Evolutionary conservation across 1,140 invertebrate species (phyloP).

Genomic region (Trachymyrmex cornetzi): DNA sequence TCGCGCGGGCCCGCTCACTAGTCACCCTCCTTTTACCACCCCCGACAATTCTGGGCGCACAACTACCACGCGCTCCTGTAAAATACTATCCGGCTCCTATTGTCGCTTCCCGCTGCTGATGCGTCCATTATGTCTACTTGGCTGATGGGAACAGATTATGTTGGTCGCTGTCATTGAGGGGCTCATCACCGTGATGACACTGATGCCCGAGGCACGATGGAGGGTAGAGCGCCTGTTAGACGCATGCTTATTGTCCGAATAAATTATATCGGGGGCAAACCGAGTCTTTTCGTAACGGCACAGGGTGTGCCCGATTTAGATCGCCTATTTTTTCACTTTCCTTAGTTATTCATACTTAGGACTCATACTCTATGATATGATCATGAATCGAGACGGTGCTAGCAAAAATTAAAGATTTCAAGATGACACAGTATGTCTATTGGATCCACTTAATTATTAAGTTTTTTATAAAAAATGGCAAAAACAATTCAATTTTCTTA

Average conservation of each 20-base stretch:
- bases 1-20: slow-evolving; percentile 46
- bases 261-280: slow-evolving; percentile 77
- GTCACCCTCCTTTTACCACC: slow-evolving; percentile 38
- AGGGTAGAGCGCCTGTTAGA: slow-evolving; percentile 46
- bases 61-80: slow-evolving; percentile 76
- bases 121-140: slow-evolving; percentile 84
- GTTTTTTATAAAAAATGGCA: too few relatives aligned
- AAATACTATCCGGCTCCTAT: slow-evolving; percentile 80
- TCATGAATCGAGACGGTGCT: background rate
- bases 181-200: slow-evolving; percentile 85
- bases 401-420: background rate
- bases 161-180: slow-evolving; percentile 85
- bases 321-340: background rate
- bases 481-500: too few relatives aligned
- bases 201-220: slow-evolving; percentile 76
- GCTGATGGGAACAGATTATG: slow-evolving; percentile 86
- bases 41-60: slow-evolving; percentile 35
- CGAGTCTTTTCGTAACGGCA: slow-evolving; percentile 37
- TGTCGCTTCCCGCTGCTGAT: slow-evolving; percentile 83
- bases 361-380: background rate
- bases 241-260: slow-evolving; percentile 79
- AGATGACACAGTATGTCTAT: too few relatives aligned
- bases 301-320: slow-evolving; percentile 43
- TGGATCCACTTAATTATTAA: too few relatives aligned
- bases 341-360: background rate